Base-by-base conservation (phyloP, 2,888 invertebrate genomes). In the Scelioninae gen. 2 region DNA sequence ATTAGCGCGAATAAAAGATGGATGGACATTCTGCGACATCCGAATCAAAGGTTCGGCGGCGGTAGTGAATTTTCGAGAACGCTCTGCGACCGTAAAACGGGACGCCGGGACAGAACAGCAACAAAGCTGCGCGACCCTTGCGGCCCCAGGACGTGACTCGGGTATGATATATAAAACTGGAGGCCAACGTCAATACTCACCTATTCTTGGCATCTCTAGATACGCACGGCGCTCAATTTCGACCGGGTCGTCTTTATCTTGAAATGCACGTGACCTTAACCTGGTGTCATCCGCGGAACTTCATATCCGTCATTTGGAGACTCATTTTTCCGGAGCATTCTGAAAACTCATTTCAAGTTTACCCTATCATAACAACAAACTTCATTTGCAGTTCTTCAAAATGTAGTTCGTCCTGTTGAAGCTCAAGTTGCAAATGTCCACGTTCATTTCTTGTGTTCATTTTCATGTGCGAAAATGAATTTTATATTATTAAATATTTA, bases 61-160 rank as follows among this genome's bases (percentile, higher is more conserved):
- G 28, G 61, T 35, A 57, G 70, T 70, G 70, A 70, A 61, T 70
- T 70, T 63, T 70, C 61, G 55, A 70, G 63, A 41, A 35, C 22
- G 57, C 52, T 63, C 19, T 31, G 58, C 45, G 25, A 39, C 50
- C 43, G 65, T 69, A 69, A 69, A 69, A 69, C 69, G 67, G 68
- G 63, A 39, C 67, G 48, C 57, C 57, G 41, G 19, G 46, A 60
- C 55, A 57, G 48, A 45, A 57, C 41, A 69, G 57, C 39, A 71
- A 58, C 48, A 52, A 64, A 67, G 65, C 58, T 73, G 67, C 70
- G 48, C 69, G 61, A 70, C 64, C 67, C 58, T 70, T 81, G 81
- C 81, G 83, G 79, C 81, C 81, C 80, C 78, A 78, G 72, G 81
- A 85, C 85, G 85, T 85, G 85, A 85, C 85, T 85, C 81, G 85